Evolutionary conservation across 2,888 invertebrate genomes (phyloP), one percentile per base, ranked within the genome.

Genomic region (Drosophila lutescens): DNA sequence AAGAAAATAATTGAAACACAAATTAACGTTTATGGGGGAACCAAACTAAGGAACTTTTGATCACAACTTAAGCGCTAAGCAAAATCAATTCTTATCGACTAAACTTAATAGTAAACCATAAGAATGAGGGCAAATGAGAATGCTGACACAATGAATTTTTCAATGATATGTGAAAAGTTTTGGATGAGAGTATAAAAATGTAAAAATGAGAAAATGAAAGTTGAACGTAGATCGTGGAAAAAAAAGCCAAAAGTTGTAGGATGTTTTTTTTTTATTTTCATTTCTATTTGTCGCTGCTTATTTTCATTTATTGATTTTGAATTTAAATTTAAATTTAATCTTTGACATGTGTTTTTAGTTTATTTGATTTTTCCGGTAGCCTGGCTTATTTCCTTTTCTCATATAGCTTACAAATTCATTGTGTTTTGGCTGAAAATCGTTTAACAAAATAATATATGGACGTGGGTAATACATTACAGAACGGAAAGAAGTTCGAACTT

Each of bases 31-130:
- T 63, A 71, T 81, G 81, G 82, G 91, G 89, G 86, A 90, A 90
- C 91, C 90, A 84, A 91, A 88, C 80, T 82, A 88, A 91, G 91
- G 91, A 91, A 91, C 91, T 91, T 89, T 90, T 74, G 86, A 86
- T 82, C 77, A 83, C 88, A 89, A 88, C 89, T 87, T 88, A 88
- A 72, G 78, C 74, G 63, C 79, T 84, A 78, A 77, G 40, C 47
- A 66, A 77, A 80, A 76, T 78, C n/a, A 66, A 60, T 65, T 63
- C 72, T 75, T 75, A 76, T 23, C 6, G 7, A 23, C 60, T 81
- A 71, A 56, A 51, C 76, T 82, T 79, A 77, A 44, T 6, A 50
- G 32, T 34, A 57, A 23, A 50, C 10, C 41, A 30, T 44, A 32
- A 17, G 20, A 70, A 62, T 74, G 65, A 50, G 54, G 41, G 30